Conservation (phyloP, 2,888 invertebrate species). For the Dynastes tityus region DNA sequence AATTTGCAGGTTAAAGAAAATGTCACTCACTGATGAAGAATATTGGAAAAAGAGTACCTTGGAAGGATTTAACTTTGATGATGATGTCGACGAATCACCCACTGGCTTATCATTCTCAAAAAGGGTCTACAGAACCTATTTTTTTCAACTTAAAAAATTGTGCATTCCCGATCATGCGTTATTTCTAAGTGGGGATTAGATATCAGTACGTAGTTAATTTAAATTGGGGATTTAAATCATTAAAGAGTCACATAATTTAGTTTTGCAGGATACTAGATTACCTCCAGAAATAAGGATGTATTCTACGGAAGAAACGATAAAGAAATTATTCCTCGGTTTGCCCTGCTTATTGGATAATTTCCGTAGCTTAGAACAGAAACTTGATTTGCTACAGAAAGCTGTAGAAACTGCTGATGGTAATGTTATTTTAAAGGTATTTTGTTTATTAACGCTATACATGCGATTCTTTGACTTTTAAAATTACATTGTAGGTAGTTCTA, state of each 20-base stretch:
- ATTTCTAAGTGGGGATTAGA: conserved; percentile 64
- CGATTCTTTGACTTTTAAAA: conserved; percentile 48
- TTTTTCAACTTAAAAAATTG: too few species aligned
- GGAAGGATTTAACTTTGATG: conserved; percentile 85
- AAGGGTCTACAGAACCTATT: conserved; percentile 54
- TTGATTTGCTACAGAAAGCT: conserved; percentile 80
- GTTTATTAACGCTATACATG: conserved; percentile 57
- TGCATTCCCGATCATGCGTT: conserved; percentile 65
- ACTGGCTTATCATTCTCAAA: conserved; percentile 19
- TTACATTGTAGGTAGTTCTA: conserved; percentile 77
- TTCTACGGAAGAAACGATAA: conserved; percentile 71
- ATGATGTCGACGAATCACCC: conserved; percentile 69
- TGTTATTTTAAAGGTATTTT: conserved; percentile 78
- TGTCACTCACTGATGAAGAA: conserved; percentile 72
- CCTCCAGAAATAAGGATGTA: conserved; percentile 59
- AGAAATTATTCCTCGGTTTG: conserved; percentile 72
- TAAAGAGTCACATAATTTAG: conserved; percentile 61
- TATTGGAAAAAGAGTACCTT: conserved; percentile 87
- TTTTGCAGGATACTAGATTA: conserved; percentile 70
- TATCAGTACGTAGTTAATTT: conserved; percentile 53
- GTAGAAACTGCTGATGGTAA: conserved; percentile 84
- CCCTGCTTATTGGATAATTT: conserved; percentile 71
- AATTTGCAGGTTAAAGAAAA: conserved; percentile 10
- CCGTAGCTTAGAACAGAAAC: conserved; percentile 77
- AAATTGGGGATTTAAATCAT: neutral